Percentiles rank a stretch among this genome's conserved stretches.
Conservation (phyloP, 1,140 invertebrate species). For the Pentalonia nigronervosa region DNA sequence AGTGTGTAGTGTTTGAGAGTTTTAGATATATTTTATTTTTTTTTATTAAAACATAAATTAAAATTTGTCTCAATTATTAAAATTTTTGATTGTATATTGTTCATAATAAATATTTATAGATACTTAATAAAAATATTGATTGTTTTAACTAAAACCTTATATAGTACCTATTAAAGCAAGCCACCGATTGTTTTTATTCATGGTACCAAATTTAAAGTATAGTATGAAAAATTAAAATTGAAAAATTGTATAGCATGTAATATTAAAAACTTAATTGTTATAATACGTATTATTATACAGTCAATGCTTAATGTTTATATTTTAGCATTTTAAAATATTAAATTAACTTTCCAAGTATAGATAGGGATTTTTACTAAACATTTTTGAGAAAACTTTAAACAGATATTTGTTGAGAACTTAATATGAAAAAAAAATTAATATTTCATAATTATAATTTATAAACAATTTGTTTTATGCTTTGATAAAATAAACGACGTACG, state of each 20-base stretch:
- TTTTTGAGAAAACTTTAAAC: background rate
- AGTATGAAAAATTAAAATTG: background rate
- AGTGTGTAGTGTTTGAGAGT: background rate
- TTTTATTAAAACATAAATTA: background rate
- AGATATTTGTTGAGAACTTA: background rate
- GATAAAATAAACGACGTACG: background rate
- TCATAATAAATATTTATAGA: background rate
- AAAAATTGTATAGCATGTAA: background rate
- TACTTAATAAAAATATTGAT: background rate
- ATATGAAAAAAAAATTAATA: background rate
- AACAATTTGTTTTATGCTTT: background rate
- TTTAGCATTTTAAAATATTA: background rate
- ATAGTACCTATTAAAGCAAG: background rate
- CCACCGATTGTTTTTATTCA: background rate
- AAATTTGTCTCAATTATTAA: background rate
- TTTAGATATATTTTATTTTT: background rate
- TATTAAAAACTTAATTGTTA: background rate
- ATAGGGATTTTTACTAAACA: background rate
- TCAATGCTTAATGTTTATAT: background rate
- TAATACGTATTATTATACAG: background rate
- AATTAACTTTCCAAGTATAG: background rate
- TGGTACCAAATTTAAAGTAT: rapidly evolving
- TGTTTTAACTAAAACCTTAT: background rate
- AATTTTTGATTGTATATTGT: background rate
- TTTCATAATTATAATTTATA: background rate